Evolutionary conservation across 1,140 invertebrate genomes (phyloP), one percentile per base, ranked within the genome.

Genomic region (Amphibalanus amphitrite): DNA sequence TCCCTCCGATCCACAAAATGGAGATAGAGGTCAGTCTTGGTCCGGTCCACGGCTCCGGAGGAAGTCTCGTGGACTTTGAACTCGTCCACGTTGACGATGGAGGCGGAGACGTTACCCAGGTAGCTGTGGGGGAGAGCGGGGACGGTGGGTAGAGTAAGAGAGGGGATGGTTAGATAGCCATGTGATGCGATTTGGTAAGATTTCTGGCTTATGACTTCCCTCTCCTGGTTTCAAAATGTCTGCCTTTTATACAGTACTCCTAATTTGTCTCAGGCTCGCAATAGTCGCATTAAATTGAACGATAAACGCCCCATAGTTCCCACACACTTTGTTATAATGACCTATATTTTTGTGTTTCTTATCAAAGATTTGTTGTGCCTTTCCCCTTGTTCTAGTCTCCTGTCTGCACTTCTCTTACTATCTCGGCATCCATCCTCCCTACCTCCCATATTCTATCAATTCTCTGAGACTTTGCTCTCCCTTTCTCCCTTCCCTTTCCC

Each of bases 31-130:
- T 97, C 94, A 0, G 93, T 96, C 78, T 93, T 90, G 1, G 93
- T 96, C 76, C 92, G 89, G 80, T 98, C 94, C 0, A 97, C 91
- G 0, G 90, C 89, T 13, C 94, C 94, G 77, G 93, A 90, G 75
- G 89, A 86, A 78, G 95, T 94, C 77, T 93, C 91, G 78, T 97
- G 94, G 40, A 93, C 90, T 78, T 91, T 89, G 74, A 93, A 91
- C 76, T 93, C 90, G 78, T 97, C 94, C 3, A 96, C 87, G 77
- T 97, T 97, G 3, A 97, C 93, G 73, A 95, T 91, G 0, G 91
- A 88, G 28, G 89, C 89, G 0, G 93, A 95, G 0, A 95, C 91
- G 77, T 90, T 91, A 0, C 88, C 86, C 29, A 94, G 80, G 67
- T 86, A 85, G 75, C 90, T 91, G 74, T 68, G 77, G 77, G 77